Evolutionary conservation across 2,113 vertebrate species (phyloP), one percentile per base, ranked within the genome.

Genomic region (Progne subis): DNA sequence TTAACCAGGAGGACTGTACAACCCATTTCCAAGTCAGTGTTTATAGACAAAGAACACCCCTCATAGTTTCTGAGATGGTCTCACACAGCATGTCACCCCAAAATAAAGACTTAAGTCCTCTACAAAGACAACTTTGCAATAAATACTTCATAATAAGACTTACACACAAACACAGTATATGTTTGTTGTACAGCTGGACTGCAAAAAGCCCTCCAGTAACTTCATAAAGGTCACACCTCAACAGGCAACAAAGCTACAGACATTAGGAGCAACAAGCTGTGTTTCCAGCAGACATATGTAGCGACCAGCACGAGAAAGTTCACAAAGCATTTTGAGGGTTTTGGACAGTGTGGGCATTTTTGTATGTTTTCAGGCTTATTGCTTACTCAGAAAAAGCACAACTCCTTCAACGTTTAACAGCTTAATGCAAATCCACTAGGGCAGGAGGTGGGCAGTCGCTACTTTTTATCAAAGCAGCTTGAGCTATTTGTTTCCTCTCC

Each of bases 161-260:
- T 26, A 11, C 13, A 26, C 5, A 50, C 8, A 18, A 26, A 37
- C 13, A 10, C 23, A 53, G 15, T 18, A 24, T 3, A 52, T 2
- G 0, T 19, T 44, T 0, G 0, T 20, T 14, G 0, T 0, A 37
- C 8, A 14, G 20, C 1, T 57, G 34, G 1, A 31, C 18, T 23
- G 46, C 39, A 69, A 39, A 61, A 53, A 61, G 14, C 46, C 18
- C 12, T 46, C 9, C 14, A 26, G 2, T 19, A 21, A 15, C 14
- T 34, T 59, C 11, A 65, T 18, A 28, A 28, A 68, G 20, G 11
- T 6, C 18, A 26, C 39, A 34, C 26, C 25, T 29, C 3, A 5
- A 16, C 8, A 91, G 4, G 4, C 9, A 71, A 46, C 17, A 47
- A 59, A 59, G 13, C 20, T 14, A n/a, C 25, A 29, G 2, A 55